Percentiles rank a stretch among this genome's conserved stretches.
Evolutionary conservation across 2,888 invertebrate species (phyloP).

Genomic region (Parascotia fuliginaria): DNA sequence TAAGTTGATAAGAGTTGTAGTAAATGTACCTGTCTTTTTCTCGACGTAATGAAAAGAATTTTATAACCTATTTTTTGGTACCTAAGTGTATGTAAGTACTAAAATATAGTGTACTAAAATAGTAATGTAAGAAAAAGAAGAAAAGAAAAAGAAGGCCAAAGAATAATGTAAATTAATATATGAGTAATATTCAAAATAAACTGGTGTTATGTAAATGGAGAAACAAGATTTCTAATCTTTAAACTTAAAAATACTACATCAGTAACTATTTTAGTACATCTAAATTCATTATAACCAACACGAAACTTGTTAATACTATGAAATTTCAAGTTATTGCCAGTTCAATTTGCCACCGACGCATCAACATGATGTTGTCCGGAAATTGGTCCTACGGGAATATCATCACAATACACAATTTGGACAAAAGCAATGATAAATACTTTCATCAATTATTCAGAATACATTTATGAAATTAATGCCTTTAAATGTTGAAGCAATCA

Average conservation of each 20-base stretch:
- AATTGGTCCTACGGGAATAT: conserved; percentile 15
- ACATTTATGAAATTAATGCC: not conserved
- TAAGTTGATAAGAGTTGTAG: too few relatives aligned
- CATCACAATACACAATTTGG: not conserved
- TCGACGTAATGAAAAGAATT: too few relatives aligned
- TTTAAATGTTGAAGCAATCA: not conserved
- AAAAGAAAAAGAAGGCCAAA: too few relatives aligned
- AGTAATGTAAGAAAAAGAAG: too few relatives aligned
- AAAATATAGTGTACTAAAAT: too few relatives aligned
- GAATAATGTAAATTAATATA: too few relatives aligned
- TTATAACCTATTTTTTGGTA: too few relatives aligned
- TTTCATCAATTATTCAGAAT: not conserved
- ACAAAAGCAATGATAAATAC: not conserved
- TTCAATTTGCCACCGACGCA: conserved; percentile 1
- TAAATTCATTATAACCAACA: not conserved
- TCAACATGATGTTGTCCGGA: conserved; percentile 7
- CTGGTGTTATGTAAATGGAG: too few relatives aligned
- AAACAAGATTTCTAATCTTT: too few relatives aligned
- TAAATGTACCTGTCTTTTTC: too few relatives aligned
- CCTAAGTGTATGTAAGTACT: too few relatives aligned
- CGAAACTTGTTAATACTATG: conserved; percentile 12
- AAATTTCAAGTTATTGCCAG: conserved; percentile 24
- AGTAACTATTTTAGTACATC: not conserved
- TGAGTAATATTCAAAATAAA: too few relatives aligned
- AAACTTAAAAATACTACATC: not conserved